These are phyloP conservation scores for Callionymus lyra DNA, from an alignment of 2,113 vertebrate species.

Conservation along the genomic window DNA sequence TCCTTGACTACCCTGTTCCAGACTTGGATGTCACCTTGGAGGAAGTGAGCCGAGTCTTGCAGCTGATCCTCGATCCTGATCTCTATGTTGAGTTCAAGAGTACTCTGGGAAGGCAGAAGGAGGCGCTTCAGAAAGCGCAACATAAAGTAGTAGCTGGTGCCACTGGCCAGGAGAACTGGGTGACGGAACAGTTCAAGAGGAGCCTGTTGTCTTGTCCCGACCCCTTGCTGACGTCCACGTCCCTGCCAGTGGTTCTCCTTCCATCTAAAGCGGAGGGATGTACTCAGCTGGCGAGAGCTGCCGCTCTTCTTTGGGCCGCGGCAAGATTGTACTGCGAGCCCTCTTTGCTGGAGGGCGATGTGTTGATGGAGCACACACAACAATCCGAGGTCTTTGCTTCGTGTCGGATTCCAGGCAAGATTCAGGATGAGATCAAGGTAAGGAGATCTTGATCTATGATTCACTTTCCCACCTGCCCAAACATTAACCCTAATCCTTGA, in stretches of 20 bases:
- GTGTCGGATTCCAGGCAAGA: constrained; percentile 59
- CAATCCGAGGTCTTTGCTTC: constrained; percentile 66
- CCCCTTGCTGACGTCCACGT: constrained; percentile 63
- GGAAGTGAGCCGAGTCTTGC: constrained; percentile 64
- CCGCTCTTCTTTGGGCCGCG: constrained; percentile 65
- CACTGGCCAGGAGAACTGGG: constrained; percentile 65
- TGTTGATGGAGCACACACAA: constrained; percentile 60
- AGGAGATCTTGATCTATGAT: background rate
- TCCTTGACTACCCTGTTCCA: constrained; percentile 65
- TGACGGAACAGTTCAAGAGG: constrained; percentile 65
- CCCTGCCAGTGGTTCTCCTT: constrained; percentile 61
- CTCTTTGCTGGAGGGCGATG: constrained; percentile 55
- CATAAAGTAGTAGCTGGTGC: constrained; percentile 18
- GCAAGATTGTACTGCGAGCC: constrained; percentile 64
- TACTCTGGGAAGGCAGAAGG: constrained; percentile 49
- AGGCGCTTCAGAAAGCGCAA: constrained; percentile 47
- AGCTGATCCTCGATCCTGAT: constrained; percentile 61
- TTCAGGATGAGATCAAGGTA: constrained; percentile 64
- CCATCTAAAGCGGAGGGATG: constrained; percentile 33
- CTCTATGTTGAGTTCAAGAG: constrained; percentile 54
- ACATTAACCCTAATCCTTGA: no score
- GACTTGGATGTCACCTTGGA: constrained; percentile 62
- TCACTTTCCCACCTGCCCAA: background rate
- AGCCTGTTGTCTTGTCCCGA: constrained; percentile 54
- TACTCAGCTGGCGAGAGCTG: constrained; percentile 54